phyloP scores from a whole-genome alignment of 2,797 vertebrate genomes.

The Denticeps clupeoides region DNA sequence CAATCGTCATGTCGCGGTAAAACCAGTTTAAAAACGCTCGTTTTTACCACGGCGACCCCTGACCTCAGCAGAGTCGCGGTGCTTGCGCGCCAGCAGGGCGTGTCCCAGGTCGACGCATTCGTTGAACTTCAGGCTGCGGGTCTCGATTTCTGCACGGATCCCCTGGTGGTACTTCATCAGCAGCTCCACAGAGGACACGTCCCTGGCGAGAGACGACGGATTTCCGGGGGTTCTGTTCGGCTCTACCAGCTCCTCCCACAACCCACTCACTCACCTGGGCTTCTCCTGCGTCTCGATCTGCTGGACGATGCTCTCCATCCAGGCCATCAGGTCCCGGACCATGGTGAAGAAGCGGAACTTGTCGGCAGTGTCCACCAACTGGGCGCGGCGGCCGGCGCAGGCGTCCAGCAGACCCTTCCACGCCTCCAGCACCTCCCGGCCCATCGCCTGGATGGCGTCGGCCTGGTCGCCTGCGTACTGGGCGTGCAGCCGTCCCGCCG shows the following conservation, averaged over 20 bases:
- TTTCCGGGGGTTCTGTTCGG: no score
- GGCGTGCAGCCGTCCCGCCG: constrained; percentile 66
- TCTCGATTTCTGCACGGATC: constrained; percentile 81
- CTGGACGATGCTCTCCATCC: constrained; percentile 86
- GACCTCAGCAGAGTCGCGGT: constrained; percentile 81
- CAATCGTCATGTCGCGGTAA: constrained; percentile 14
- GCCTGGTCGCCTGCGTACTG: constrained; percentile 81
- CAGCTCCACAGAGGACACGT: constrained; percentile 90
- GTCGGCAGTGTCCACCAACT: constrained; percentile 77
- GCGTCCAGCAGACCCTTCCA: constrained; percentile 82
- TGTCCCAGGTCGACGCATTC: constrained; percentile 71
- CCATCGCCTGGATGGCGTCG: constrained; percentile 64
- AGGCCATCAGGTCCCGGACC: constrained; percentile 83
- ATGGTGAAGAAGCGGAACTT: constrained; percentile 89
- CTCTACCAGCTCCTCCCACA: background rate
- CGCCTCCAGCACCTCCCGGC: constrained; percentile 71
- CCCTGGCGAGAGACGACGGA: constrained; percentile 54
- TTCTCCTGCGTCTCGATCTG: constrained; percentile 95
- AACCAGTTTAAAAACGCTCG: background rate
- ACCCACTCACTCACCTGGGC: constrained; percentile 62
- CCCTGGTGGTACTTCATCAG: constrained; percentile 91
- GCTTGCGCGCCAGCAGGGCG: constrained; percentile 72
- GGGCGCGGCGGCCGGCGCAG: constrained; percentile 71
- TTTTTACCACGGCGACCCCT: constrained; percentile 15
- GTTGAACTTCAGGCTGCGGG: constrained; percentile 66